phyloP scores from a whole-genome alignment of 2,113 vertebrate species.

The Mormyrus iriodes region DNA sequence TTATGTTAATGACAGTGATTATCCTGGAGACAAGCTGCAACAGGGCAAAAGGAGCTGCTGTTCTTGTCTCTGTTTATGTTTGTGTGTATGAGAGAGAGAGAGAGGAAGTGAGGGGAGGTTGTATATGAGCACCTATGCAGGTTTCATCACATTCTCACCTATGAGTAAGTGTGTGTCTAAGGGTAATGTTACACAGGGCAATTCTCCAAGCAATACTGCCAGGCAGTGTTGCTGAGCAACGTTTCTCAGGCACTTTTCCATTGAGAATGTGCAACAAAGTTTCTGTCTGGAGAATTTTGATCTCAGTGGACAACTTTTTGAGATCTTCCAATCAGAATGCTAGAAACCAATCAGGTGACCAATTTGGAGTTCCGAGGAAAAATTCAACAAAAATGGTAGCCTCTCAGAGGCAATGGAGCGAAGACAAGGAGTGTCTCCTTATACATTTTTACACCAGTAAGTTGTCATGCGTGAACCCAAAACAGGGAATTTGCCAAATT shows the following conservation, averaged over 20 bases:
- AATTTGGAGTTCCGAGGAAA: not conserved
- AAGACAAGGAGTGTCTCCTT: not conserved
- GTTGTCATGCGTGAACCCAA: not conserved
- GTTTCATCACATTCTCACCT: not conserved
- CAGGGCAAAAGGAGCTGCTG: not conserved
- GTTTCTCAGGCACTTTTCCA: not conserved
- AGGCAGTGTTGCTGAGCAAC: not conserved
- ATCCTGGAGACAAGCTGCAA: not conserved
- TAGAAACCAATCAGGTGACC: not conserved
- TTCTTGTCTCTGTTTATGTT: not conserved
- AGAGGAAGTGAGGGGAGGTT: not conserved
- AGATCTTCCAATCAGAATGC: not conserved
- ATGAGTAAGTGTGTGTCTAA: not conserved
- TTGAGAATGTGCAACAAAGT: not conserved
- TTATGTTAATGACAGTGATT: slow-evolving; percentile 7
- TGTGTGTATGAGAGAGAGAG: not conserved
- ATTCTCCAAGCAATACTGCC: not conserved
- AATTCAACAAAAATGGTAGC: not conserved
- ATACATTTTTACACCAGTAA: not conserved
- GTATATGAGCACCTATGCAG: not conserved
- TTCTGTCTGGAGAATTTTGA: not conserved
- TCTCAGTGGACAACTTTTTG: not conserved
- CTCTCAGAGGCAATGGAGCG: not conserved
- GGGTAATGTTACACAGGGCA: not conserved
- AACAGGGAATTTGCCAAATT: not conserved